Evolutionary conservation across 1,140 invertebrate genomes (phyloP).

Genomic region (Drosophila lini): DNA sequence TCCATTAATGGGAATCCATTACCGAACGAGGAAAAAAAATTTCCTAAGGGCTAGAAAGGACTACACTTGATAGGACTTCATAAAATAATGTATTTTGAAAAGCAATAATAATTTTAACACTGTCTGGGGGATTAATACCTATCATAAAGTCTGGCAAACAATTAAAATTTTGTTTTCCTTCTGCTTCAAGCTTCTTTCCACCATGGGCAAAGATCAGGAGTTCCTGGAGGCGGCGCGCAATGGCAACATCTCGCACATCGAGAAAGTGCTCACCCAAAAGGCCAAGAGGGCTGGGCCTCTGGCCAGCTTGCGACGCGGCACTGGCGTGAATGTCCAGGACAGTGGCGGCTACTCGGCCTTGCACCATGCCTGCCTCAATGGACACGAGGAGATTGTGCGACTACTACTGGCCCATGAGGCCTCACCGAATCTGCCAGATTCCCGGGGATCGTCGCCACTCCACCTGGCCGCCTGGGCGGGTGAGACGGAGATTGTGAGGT

Average conservation of each 20-base stretch:
- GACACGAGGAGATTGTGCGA: slow-evolving; percentile 96
- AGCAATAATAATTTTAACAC: background rate
- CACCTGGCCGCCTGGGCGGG: slow-evolving; percentile 96
- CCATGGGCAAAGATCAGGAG: slow-evolving; percentile 98
- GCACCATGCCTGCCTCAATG: slow-evolving; percentile 97
- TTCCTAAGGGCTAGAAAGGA: background rate
- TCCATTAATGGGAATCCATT: slow-evolving; percentile 60
- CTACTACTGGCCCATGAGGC: slow-evolving; percentile 94
- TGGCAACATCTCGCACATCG: slow-evolving; percentile 94
- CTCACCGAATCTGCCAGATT: slow-evolving; percentile 93
- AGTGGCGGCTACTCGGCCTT: slow-evolving; percentile 97
- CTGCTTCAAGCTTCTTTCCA: slow-evolving; percentile 10
- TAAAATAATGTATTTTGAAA: background rate
- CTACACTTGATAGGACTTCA: background rate
- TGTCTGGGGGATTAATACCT: background rate
- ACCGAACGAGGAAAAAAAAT: slow-evolving; percentile 10
- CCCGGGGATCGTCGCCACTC: slow-evolving; percentile 93
- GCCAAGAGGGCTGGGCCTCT: slow-evolving; percentile 96
- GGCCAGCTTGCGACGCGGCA: slow-evolving; percentile 94
- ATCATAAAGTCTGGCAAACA: background rate
- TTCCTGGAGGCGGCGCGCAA: slow-evolving; percentile 96
- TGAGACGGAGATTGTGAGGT: slow-evolving; percentile 91
- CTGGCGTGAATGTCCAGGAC: slow-evolving; percentile 96
- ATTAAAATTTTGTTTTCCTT: background rate
- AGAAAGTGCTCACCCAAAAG: slow-evolving; percentile 95